Evolutionary conservation across 2,113 vertebrate genomes (phyloP), one percentile per base, ranked within the genome.

Genomic region (Seriola dumerili): DNA sequence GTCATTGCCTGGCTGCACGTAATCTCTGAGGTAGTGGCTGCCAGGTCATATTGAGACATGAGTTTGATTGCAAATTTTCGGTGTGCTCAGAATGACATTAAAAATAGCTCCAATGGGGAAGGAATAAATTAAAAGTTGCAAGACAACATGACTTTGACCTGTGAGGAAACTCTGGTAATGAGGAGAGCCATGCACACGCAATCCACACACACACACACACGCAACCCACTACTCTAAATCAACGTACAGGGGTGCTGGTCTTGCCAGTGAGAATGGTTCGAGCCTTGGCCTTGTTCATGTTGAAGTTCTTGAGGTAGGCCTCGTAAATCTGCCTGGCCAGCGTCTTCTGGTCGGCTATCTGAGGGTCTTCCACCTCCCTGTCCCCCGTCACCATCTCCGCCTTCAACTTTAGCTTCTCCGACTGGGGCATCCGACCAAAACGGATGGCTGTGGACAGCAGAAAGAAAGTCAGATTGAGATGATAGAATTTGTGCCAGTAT

Each of bases 271-370:
- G 97, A 86, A 99, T 97, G 89, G 97, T 96, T 23, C 98, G 94
- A 70, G 98, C 97, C 94, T 99, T 99, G 86, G 96, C 95, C 93
- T 99, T 99, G 95, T 97, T 99, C 98, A 99, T 99, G 87, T 96
- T 98, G 94, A 99, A 99, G 94, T 97, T 99, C 95, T 97, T 99
- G 93, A 98, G 91, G 94, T 99, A 99, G 85, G 98, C 97, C 72
- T 99, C 98, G 2, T 98, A 97, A 89, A 99, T 99, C 83, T 96
- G 96, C 91, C 95, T 96, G 90, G 98, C 97, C 50, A 99, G 96
- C 2, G 96, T 98, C 87, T 96, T 97, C 90, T 99, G 97, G 90
- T 99, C 97, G 3, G 97, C 96, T 1, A 95, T 83, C 79, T 96
- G 96, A 0, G 97, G 94, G 85, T 97, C 96, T 72, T 95, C 96